Evolutionary conservation across 2,888 invertebrate species (phyloP).

Genomic region (Aporophyla lueneburgensis): DNA sequence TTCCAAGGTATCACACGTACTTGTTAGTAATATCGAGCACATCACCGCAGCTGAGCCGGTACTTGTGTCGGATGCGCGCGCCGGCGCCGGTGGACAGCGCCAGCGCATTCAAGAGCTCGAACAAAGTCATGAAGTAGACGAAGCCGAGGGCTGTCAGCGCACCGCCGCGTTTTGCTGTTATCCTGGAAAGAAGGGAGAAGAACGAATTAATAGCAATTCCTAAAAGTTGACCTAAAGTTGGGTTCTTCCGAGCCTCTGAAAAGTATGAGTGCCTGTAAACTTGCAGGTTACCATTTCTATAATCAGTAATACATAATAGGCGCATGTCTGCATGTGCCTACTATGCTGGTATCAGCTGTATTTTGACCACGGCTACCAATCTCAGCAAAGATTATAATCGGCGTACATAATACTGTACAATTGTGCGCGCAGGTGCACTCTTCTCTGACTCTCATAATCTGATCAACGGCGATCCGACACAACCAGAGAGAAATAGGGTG

Average conservation of each 20-base stretch:
- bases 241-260: not conserved
- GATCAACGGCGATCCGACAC: not conserved
- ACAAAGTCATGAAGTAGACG: conserved; percentile 93
- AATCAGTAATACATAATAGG: too few relatives aligned
- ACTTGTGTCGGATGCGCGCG: conserved; percentile 91
- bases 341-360: too few relatives aligned
- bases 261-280: too few relatives aligned
- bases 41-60: conserved; percentile 92
- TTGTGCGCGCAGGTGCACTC: not conserved
- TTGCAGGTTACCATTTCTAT: too few relatives aligned
- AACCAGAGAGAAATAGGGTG: not conserved
- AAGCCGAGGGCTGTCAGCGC: conserved; percentile 92
- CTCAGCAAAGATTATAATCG: not conserved
- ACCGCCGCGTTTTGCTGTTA: conserved; percentile 91
- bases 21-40: conserved; percentile 94
- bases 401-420: not conserved
- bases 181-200: conserved; percentile 77
- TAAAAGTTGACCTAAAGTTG: not conserved
- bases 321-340: too few relatives aligned
- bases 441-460: not conserved
- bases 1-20: conserved; percentile 82
- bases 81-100: conserved; percentile 91
- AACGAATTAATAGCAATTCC: not conserved
- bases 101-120: conserved; percentile 92
- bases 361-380: not conserved